These are phyloP conservation scores for Drosophila recens DNA, from an alignment of 2,888 invertebrate genomes.

Conservation along the genomic window DNA sequence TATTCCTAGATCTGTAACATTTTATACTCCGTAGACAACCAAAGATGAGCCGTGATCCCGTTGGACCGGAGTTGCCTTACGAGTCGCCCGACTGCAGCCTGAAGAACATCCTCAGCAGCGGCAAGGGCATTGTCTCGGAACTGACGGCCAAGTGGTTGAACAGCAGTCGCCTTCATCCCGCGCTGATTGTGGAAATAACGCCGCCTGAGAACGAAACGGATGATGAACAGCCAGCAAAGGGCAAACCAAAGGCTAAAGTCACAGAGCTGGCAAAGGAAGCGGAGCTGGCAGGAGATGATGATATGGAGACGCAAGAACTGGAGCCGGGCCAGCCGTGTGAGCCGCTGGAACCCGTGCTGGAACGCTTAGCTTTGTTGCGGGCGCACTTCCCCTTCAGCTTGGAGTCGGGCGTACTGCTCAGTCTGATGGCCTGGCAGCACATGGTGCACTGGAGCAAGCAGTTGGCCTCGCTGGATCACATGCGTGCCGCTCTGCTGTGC, in stretches of 20 bases:
- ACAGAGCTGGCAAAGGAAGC: constrained; percentile 1
- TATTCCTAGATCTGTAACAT: background rate
- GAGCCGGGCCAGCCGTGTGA: constrained; percentile 18
- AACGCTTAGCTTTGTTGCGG: constrained; percentile 88
- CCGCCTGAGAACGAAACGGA: constrained; percentile 84
- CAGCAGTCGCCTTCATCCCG: constrained; percentile 89
- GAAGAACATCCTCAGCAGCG: constrained; percentile 88
- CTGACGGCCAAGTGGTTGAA: constrained; percentile 95
- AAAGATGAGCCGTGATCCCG: constrained; percentile 68
- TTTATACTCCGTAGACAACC: constrained; percentile 66
- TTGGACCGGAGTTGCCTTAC: constrained; percentile 87
- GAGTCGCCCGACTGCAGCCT: constrained; percentile 88
- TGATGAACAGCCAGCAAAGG: constrained; percentile 39
- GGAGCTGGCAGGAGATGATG: constrained; percentile 6
- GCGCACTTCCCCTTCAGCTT: constrained; percentile 95
- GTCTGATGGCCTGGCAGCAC: constrained; percentile 97
- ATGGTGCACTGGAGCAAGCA: constrained; percentile 94
- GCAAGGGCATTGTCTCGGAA: constrained; percentile 94
- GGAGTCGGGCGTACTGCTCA: constrained; percentile 91
- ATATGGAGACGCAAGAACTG: constrained; percentile 34
- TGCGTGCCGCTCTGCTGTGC: constrained; percentile 90
- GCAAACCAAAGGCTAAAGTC: constrained; percentile 15
- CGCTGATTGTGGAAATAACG: constrained; percentile 86
- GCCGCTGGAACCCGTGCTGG: constrained; percentile 86
- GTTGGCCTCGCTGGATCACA: constrained; percentile 88